Percentiles rank a stretch among this genome's conserved stretches.
These are phyloP conservation scores for Subacronicta megacephala DNA, from an alignment of 2,888 invertebrate species.

Conservation along the genomic window DNA sequence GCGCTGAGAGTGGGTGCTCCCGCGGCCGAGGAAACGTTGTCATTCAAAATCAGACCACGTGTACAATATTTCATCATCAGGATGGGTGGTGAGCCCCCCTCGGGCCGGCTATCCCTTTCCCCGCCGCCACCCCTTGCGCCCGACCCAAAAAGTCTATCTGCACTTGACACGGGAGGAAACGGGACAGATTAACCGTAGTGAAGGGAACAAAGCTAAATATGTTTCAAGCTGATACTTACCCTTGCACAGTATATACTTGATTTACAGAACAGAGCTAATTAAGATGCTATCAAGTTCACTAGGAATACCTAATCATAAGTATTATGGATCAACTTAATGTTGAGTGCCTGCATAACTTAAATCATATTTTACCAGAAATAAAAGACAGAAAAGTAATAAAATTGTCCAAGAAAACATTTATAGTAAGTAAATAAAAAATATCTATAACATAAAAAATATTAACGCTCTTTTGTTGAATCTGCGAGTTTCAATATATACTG, in stretches of 20 bases:
- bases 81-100: conserved; percentile 73
- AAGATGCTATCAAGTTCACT: conserved; percentile 17
- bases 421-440: not conserved
- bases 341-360: not conserved
- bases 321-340: not conserved
- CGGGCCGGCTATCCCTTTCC: conserved; percentile 67
- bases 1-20: conserved; percentile 79
- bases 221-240: conserved; percentile 88
- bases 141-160: conserved; percentile 89
- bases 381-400: not conserved
- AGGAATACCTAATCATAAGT: conserved; percentile 7
- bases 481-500: conserved; percentile 60
- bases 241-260: conserved; percentile 72
- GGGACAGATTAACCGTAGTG: conserved; percentile 89
- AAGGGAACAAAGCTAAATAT: conserved; percentile 90
- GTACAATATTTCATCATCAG: conserved; percentile 93
- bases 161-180: conserved; percentile 89
- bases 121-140: conserved; percentile 64
- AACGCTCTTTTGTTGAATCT: conserved; percentile 3
- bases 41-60: conserved; percentile 93
- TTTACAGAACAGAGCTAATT: conserved; percentile 63
- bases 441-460: not conserved
- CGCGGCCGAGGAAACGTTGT: conserved; percentile 90
- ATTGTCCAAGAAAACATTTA: no score
- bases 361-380: not conserved